Evolutionary conservation across 2,797 vertebrate genomes (phyloP), one percentile per base, ranked within the genome.

Genomic region (Amniataba percoides): DNA sequence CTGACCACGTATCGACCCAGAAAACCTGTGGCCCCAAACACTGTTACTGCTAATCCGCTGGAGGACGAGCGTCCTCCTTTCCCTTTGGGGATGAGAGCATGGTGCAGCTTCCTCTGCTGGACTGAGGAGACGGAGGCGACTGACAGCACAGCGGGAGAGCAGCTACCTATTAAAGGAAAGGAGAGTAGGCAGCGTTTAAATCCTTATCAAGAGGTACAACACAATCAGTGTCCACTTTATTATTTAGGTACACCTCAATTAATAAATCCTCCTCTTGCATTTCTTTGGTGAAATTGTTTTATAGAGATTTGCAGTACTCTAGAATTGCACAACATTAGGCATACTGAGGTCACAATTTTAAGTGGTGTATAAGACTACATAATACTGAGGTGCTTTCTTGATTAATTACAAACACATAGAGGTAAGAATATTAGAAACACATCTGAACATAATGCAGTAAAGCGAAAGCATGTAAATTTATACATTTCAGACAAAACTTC

Each of bases 21-120:
- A 81, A 98, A 99, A 14, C 98, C 98, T 0, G 98, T 97, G 45
- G 97, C 98, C 53, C 98, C 98, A 74, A 99, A 99, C 39, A 99
- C 97, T 0, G 97, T 98, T 69, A 97, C 98, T 7, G 97, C 95
- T 2, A 99, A 88, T 53, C 98, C 98, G 55, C 98, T 99, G 85
- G 95, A 95, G 0, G 98, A 99, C 2, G 97, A 99, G 56, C 97
- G 97, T 0, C 97, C 98, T 9, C 97, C 96, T 86, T 96, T 98
- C 16, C 98, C 98, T 71, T 87, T 96, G 52, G 97, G 97, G 43
- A 98, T 85, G 46, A 97, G 3, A 0, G 96, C 94, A 81, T 98
- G 94, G 78, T 99, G 98, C 78, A 97, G 85, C 12, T 95, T 95
- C 84, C 95, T 95, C 87, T 92, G 95, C 87, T 95, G 95, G 19